Conservation (phyloP, 1,140 invertebrate genomes). For the Lepidotrigona ventralis region DNA sequence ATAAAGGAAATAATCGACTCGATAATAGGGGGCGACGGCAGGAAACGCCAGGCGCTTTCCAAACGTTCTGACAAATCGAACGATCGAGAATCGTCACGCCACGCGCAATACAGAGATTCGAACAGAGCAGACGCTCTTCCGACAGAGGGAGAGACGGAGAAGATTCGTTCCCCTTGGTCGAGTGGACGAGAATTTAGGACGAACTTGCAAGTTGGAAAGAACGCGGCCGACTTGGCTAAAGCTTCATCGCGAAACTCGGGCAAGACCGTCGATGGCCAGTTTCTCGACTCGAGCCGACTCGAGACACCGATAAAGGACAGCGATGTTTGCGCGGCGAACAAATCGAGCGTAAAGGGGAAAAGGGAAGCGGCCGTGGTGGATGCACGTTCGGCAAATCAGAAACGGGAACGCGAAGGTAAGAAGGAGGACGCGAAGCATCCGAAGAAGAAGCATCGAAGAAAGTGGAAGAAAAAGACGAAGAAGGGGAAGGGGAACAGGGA, state of each 20-base stretch:
- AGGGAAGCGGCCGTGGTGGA: neutral
- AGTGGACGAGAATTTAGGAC: neutral
- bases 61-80: neutral
- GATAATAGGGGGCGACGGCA: neutral
- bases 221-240: neutral
- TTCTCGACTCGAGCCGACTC: neutral
- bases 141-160: neutral
- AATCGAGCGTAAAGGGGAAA: neutral
- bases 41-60: constrained; percentile 1
- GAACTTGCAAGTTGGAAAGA: neutral
- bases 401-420: constrained; percentile 16
- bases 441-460: constrained; percentile 24
- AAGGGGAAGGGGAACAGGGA: constrained; percentile 45
- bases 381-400: neutral
- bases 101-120: too few relatives aligned
- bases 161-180: too few relatives aligned
- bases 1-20: constrained; percentile 36
- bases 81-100: neutral
- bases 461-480: constrained; percentile 42
- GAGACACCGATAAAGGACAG: neutral
- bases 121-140: neutral
- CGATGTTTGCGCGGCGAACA: neutral
- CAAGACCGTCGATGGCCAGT: neutral
- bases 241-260: too few relatives aligned
- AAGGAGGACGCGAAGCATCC: constrained; percentile 11